Percentiles rank a stretch among this genome's conserved stretches.
phyloP scores from a whole-genome alignment of 2,797 vertebrate species.

The Microchirus variegatus region DNA sequence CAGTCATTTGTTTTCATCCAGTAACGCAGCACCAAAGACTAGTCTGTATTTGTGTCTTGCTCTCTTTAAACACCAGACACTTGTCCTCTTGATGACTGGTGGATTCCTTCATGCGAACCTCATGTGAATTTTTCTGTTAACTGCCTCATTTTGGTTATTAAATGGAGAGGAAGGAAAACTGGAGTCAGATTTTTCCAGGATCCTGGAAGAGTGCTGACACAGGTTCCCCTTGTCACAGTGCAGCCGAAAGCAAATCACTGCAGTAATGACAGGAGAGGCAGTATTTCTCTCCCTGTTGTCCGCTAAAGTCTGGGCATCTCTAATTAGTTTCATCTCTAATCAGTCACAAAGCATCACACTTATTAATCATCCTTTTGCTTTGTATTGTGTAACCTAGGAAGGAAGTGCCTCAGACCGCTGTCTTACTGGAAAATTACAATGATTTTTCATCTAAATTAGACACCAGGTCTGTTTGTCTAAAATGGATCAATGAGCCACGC shows the following conservation, averaged over 20 bases:
- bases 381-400: neutral
- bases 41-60: neutral
- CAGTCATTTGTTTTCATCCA: slow-evolving; percentile 11
- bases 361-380: neutral
- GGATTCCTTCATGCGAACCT: slow-evolving; percentile 36
- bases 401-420: neutral
- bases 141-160: slow-evolving; percentile 37
- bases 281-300: slow-evolving; percentile 24
- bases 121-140: slow-evolving; percentile 41
- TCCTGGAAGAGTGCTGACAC: slow-evolving; percentile 80
- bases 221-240: slow-evolving; percentile 68
- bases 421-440: neutral
- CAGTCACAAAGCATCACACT: neutral
- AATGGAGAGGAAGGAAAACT: slow-evolving; percentile 78
- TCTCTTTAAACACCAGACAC: slow-evolving; percentile 12
- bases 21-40: neutral
- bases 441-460: slow-evolving; percentile 7
- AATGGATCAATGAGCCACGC: slow-evolving; percentile 40
- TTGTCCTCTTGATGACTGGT: slow-evolving; percentile 11
- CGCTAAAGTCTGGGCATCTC: slow-evolving; percentile 4
- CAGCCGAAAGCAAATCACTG: slow-evolving; percentile 51
- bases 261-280: slow-evolving; percentile 24
- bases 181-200: slow-evolving; percentile 75
- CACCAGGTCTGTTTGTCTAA: slow-evolving; percentile 25
- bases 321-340: slow-evolving; percentile 4